Evolutionary conservation across 2,113 vertebrate species (phyloP), one percentile per base, ranked within the genome.

Genomic region (Oncorhynchus masou): DNA sequence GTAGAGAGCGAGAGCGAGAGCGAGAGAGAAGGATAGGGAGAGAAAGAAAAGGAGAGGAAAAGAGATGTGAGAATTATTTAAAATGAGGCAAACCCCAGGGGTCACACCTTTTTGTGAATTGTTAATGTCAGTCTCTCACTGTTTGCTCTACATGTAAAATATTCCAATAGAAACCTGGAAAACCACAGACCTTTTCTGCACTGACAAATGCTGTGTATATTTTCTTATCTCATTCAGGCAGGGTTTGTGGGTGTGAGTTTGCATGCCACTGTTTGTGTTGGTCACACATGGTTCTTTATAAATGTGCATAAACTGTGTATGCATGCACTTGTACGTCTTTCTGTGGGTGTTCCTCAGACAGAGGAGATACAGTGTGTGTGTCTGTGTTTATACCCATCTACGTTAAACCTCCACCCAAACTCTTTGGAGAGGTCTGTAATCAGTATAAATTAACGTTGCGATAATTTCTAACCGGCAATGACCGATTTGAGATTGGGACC

Each of bases 371-470:
- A 29, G 51, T 13, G 62, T 62, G 45, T 19, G 3, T 49, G 2
- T 48, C 11, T 49, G 8, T 45, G 19, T 45, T 45, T 45, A 45
- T 11, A 45, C 39, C 39, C 19, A 5, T 20, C 54, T 57, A 20
- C 20, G 54, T 22, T 22, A 62, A 70, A 48, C 45, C 7, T 49
- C 22, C 25, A 19, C 3, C 68, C 22, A 70, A 70, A 70, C 7
- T 70, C 3, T 48, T 70, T 22, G 73, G 49, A 72, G 68, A 79
- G 70, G 59, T 62, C 60, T 34, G 68, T 62, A 79, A 79, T 80
- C 74, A 81, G 39, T 45, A 73, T 71, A 75, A 70, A 71, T 78
- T 60, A 68, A 75, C 69, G 20, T 16, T 54, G 15, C 15, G 5
- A 62, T 62, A 0, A 62, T 22, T 62, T 62, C 59, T 62, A 31